Evolutionary conservation across 1,140 invertebrate genomes (phyloP).

Genomic region (Lerema accius): DNA sequence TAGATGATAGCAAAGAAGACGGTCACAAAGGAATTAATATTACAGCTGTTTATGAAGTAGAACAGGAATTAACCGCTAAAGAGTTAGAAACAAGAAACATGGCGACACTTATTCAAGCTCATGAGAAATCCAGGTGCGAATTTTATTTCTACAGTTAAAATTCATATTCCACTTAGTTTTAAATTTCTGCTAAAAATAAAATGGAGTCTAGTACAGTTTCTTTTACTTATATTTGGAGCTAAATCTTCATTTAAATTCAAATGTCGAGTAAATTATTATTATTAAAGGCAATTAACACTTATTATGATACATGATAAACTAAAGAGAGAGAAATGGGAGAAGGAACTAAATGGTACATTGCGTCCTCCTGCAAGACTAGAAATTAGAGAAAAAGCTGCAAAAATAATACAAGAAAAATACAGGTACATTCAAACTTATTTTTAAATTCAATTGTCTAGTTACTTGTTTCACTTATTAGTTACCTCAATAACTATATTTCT

Average conservation of each 20-base stretch:
- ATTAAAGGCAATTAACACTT: slow-evolving; percentile 49
- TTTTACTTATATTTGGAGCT: too few species aligned
- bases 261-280: too few species aligned
- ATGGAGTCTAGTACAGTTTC: too few species aligned
- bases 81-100: slow-evolving; percentile 40
- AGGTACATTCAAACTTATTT: slow-evolving; percentile 49
- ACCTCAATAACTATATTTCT: too few species aligned
- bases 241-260: too few species aligned
- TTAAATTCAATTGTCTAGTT: too few species aligned
- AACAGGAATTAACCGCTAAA: slow-evolving; percentile 49
- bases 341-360: slow-evolving; percentile 53
- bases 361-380: slow-evolving; percentile 45
- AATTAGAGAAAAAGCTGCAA: slow-evolving; percentile 50
- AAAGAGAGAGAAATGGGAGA: slow-evolving; percentile 58
- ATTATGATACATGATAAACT: slow-evolving; percentile 36
- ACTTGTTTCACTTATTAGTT: too few species aligned
- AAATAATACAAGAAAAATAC: slow-evolving; percentile 55
- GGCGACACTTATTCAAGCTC: slow-evolving; percentile 56
- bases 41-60: slow-evolving; percentile 37
- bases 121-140: slow-evolving; percentile 60
- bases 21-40: slow-evolving; percentile 35
- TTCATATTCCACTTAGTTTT: too few species aligned
- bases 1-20: slow-evolving; percentile 28
- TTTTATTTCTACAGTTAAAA: too few species aligned
- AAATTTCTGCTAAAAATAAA: too few species aligned